Conservation (phyloP, 1,140 invertebrate species). For the Bombus fervidus region DNA sequence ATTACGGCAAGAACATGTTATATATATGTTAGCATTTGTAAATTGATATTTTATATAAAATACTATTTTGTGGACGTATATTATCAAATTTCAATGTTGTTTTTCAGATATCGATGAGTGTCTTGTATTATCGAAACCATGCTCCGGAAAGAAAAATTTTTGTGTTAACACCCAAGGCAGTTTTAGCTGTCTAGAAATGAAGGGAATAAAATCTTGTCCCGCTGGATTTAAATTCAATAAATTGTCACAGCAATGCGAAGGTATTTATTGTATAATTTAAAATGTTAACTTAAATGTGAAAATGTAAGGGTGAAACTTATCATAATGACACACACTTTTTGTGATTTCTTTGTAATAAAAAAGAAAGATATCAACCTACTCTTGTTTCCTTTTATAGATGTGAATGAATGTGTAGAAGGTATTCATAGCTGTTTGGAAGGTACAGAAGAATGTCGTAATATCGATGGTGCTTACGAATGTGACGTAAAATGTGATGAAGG, state of each 20-base stretch:
- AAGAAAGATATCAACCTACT: background rate
- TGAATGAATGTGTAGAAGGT: conserved; percentile 83
- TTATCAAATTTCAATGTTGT: conserved; percentile 22
- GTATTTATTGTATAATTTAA: conserved; percentile 71
- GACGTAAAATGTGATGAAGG: conserved; percentile 86
- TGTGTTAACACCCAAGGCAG: conserved; percentile 88
- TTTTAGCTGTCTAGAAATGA: conserved; percentile 85
- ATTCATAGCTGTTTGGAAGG: conserved; percentile 77
- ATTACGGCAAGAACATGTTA: background rate
- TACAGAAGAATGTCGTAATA: conserved; percentile 83
- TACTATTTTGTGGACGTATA: background rate
- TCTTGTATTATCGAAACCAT: conserved; percentile 83
- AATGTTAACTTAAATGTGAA: background rate
- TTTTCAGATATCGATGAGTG: conserved; percentile 89
- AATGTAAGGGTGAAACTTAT: background rate
- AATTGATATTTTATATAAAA: background rate
- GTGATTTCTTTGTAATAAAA: background rate
- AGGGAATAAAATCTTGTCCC: conserved; percentile 84
- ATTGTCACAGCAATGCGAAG: conserved; percentile 83
- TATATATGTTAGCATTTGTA: background rate
- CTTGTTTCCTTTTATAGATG: conserved; percentile 76
- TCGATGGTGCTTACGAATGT: conserved; percentile 83
- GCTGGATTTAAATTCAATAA: conserved; percentile 87
- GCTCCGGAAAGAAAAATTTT: conserved; percentile 85
- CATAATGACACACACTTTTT: background rate